Base-by-base conservation (phyloP, 1,140 invertebrate species). In the Pentalonia nigronervosa region DNA sequence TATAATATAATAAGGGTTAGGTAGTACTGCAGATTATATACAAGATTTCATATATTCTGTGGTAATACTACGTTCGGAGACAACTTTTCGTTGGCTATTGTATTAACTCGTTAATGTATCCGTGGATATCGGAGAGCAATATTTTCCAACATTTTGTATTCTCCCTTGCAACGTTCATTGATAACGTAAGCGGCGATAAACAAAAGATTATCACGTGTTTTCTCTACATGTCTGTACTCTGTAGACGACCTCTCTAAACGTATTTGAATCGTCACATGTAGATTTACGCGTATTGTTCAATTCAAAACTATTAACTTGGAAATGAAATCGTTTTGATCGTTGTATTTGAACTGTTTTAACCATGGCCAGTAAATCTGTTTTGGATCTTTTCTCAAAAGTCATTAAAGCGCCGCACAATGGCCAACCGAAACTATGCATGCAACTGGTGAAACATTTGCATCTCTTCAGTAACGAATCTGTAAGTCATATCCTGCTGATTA, bases 151-250 rank as follows among this genome's bases (percentile, higher is more conserved):
- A 30, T 83, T 36, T 41, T 11, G 9, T 41, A 84, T 88, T 88
- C 87, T 34, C 47, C 53, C 23, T 8, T 25, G 9, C 21, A 21
- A 89, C 34, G 9, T 83, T 50, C 7, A 36, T 93, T 86, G 30
- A 83, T 41, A 93, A 93, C 91, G 56, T 93, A 50, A 93, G 14
- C 41, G 81, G n/a, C 84, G 81, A 93, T 93, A 93, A 93, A 93
- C 91, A 93, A 93, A 93, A 36, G 81, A 93, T 93, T 86, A 93
- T 93, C 91, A 93, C 91, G 91, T 93, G 91, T 93, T 84, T 93
- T 45, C 76, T 25, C 84, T 60, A 67, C 9, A 60, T 4, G 6
- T 90, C 88, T 45, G 20, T n/a, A n/a, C n/a, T n/a, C n/a, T n/a
- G 34, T 41, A 41, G 50, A 50, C 41, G 30, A 34, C 14, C 41